Base-by-base conservation (phyloP, 2,797 vertebrate genomes). In the Trematomus bernacchii region DNA sequence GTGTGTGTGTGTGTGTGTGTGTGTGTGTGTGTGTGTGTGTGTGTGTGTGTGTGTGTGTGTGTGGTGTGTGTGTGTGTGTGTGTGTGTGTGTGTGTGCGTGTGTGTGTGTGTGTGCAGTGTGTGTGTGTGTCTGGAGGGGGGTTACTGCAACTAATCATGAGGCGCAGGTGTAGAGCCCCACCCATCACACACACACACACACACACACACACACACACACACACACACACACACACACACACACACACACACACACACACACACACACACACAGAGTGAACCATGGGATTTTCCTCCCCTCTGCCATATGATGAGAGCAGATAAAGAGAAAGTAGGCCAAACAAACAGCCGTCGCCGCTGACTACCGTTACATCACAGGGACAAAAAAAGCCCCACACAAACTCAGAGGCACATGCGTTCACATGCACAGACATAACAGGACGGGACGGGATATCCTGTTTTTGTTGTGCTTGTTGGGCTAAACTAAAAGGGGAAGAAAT, bases 321-420 rank as follows among this genome's bases (percentile, higher is more conserved):
- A 92, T 91, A 92, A 71, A 81, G 74, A 57, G 85, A 93, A 95
- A 94, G 86, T 94, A 93, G 94, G 94, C 87, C 94, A 94, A 89
- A 92, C 87, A 93, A 94, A 94, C 93, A 93, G 88, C 73, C 83
- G 66, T 73, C 40, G 65, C 89, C 83, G 87, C 88, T 70, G 84
- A 85, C 86, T 84, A 67, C 78, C 73, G 46, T 91, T 91, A 92
- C 88, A 88, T 92, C 87, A 91, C 77, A 82, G 33, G 33, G 33
- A 6, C 65, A 71, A 16, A 54, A 62, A 37, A 13, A 70, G 72
- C 57, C 67, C 15, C 21, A 73, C 51, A 69, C 54, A 78, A 76
- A 84, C 74, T 76, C 66, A 62, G 51, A 78, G 21, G 64, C 84
- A 79, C 71, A 80, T 55, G 76, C 37, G 12, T 62, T 73, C 77